Conservation (phyloP, 2,113 vertebrate species). For the Gambusia affinis region DNA sequence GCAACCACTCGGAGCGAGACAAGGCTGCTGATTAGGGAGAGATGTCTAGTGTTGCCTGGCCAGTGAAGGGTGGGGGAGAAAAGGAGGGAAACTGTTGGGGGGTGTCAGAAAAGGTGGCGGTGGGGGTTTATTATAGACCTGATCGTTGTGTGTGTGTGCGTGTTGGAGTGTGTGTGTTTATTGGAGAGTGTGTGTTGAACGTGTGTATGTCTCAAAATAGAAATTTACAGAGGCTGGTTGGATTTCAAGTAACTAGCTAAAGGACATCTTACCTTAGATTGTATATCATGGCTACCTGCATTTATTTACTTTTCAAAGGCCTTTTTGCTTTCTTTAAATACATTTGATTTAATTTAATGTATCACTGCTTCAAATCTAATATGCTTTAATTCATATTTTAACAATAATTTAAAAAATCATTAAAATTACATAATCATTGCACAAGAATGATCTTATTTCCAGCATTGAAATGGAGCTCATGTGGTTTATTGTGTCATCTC, state of each 20-base stretch:
- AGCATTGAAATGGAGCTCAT: neutral
- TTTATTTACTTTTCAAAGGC: slow-evolving; percentile 6
- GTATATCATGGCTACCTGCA: slow-evolving; percentile 28
- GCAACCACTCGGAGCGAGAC: slow-evolving; percentile 95
- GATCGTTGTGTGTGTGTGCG: slow-evolving; percentile 57
- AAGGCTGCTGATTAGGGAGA: slow-evolving; percentile 88
- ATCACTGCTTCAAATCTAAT: neutral
- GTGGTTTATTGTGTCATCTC: slow-evolving; percentile 13
- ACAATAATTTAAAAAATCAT: neutral
- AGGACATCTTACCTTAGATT: slow-evolving; percentile 44
- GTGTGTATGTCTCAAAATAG: slow-evolving; percentile 36
- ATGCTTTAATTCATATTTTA: neutral
- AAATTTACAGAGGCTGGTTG: slow-evolving; percentile 35
- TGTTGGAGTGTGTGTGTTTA: slow-evolving; percentile 37
- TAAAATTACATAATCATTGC: neutral
- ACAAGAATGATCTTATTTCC: neutral
- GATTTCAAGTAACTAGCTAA: slow-evolving; percentile 43
- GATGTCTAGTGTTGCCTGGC: slow-evolving; percentile 84
- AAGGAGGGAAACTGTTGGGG: slow-evolving; percentile 61
- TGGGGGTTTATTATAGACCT: slow-evolving; percentile 66
- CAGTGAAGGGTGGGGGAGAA: slow-evolving; percentile 72
- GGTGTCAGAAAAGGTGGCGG: neutral
- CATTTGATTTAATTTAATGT: slow-evolving; percentile 4
- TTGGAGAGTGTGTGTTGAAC: slow-evolving; percentile 49
- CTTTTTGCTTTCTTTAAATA: slow-evolving; percentile 21